A percentile compares a stretch with the other conserved stretches of the same genome.
phyloP scores from a whole-genome alignment of 2,797 vertebrate species.

The Alcedo quadribrachys region DNA sequence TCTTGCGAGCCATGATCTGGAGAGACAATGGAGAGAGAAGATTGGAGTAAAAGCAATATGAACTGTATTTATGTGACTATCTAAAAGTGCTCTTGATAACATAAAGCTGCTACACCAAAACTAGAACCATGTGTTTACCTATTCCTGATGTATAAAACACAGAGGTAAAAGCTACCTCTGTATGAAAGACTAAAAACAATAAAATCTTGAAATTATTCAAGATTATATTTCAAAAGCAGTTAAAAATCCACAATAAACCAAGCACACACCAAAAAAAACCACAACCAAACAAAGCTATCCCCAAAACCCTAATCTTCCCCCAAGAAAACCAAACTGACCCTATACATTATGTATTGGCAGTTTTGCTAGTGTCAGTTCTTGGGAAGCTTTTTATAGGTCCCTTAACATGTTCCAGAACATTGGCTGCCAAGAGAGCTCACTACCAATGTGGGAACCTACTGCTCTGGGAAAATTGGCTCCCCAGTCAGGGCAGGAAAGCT shows the following conservation, averaged over 20 bases:
- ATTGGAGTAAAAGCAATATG: background rate
- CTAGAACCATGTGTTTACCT: background rate
- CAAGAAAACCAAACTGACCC: background rate
- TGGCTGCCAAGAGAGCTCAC: background rate
- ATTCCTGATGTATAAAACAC: background rate
- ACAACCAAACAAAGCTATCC: too few species aligned
- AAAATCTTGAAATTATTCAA: too few species aligned
- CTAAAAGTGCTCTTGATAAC: background rate
- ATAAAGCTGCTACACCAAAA: background rate
- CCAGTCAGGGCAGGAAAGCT: accelerated
- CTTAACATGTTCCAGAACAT: background rate
- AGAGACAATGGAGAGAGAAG: background rate
- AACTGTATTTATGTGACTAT: background rate
- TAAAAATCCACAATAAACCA: background rate
- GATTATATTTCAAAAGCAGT: background rate
- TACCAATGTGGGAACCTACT: background rate
- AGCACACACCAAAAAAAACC: too few species aligned
- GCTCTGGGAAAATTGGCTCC: background rate
- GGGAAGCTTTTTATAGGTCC: background rate
- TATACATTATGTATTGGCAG: background rate
- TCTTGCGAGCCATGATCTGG: background rate
- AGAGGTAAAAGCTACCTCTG: background rate
- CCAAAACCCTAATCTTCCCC: background rate
- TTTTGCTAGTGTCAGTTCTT: background rate
- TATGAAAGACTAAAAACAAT: too few species aligned